These are phyloP conservation scores for Chironomus striatipennis DNA, from an alignment of 1,140 invertebrate species.

Conservation along the genomic window DNA sequence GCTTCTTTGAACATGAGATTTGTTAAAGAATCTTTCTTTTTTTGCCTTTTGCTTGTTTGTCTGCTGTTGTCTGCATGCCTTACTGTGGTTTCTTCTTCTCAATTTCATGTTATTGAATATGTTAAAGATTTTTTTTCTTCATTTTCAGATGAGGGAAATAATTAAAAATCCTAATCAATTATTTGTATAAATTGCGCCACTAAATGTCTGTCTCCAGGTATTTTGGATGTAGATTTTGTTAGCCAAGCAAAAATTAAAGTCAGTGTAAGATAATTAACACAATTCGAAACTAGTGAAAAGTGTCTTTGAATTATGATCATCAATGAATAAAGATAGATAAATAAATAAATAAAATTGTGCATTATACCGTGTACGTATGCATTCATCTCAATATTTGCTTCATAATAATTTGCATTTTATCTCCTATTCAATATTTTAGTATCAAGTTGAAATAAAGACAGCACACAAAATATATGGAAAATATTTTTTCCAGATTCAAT, in stretches of 20 bases:
- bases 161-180: constrained; percentile 15
- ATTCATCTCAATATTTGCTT: neutral
- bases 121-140: neutral
- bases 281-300: neutral
- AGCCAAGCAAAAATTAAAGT: too few relatives aligned
- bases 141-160: neutral
- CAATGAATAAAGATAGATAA: neutral
- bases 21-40: constrained; percentile 5
- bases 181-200: neutral
- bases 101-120: too few relatives aligned
- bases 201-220: too few relatives aligned
- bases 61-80: constrained; percentile 4
- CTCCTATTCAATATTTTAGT: neutral
- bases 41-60: neutral
- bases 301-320: neutral
- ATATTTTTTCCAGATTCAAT: too few relatives aligned
- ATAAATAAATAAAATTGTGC: neutral
- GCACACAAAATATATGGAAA: neutral
- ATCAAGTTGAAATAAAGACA: neutral
- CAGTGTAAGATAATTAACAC: neutral
- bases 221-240: too few relatives aligned
- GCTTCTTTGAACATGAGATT: constrained; percentile 12
- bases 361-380: neutral
- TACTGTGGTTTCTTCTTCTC: neutral
- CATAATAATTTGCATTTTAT: constrained; percentile 6